Evolutionary conservation across 92 coral and sea anemone genomes (phyloP), one percentile per base, ranked within the genome.

Genomic region (Paramuricea clavata): DNA sequence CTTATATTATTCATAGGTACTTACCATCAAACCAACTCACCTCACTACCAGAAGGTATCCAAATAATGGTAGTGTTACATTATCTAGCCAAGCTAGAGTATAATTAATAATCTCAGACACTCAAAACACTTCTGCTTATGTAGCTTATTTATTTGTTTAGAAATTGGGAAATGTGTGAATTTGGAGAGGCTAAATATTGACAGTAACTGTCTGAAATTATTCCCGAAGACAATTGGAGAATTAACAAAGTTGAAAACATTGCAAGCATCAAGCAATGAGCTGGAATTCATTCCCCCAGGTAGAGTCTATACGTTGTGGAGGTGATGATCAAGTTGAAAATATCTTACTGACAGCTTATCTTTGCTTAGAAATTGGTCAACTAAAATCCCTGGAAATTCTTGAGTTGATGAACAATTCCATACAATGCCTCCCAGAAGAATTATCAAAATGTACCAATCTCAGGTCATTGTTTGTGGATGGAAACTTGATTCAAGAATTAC

Each of bases 381-480:
- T 92, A 17, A 81, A 75, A 52, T 78, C 83, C 44, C 59, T 92
- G 72, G 88, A 83, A 78, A 93, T 90, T 34, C 87, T 92, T 17
- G 92, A 92, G 80, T 91, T 89, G 57, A 73, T 85, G 72, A 92
- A 92, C 68, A 92, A 92, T 86, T 81, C 69, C 79, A 84, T 92
- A 21, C 74, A 72, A 36, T 80, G 76, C 82, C 85, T 92, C 41
- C 95, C 95, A 80, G 85, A 90, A 82, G 89, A 92, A 56, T 79
- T 90, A 44, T 90, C 91, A 33, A 57, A 82, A 28, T 92, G 95
- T 16, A 47, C 34, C 9, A 83, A 79, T 17, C 89, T 92, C 23
- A 65, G 81, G 69, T 90, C 90, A 17, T 81, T 92, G 25, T 81
- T 74, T 23, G 49, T 92, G 65, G 95, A 90, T 54, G 86, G 93